Evolutionary conservation across 2,113 vertebrate genomes (phyloP), one percentile per base, ranked within the genome.

Genomic region (Taxidea taxus): DNA sequence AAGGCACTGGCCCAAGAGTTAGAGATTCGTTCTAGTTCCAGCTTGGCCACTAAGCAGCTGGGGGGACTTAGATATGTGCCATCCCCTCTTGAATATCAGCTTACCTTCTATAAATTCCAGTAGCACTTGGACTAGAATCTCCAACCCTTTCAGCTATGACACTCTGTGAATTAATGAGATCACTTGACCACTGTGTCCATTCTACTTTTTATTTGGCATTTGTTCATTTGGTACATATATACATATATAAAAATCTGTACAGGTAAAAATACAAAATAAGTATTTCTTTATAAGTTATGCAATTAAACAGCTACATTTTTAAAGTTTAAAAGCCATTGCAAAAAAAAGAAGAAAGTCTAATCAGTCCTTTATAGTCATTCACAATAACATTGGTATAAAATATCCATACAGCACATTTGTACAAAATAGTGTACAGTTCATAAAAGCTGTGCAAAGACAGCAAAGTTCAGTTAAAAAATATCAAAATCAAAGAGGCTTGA

Each of bases 171-270:
- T 82, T 31, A 90, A 95, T 18, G 62, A 75, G 54, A 81, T 29
- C 66, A 66, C 27, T 70, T 70, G 37, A 12, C 31, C 39, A 42
- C 15, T 74, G 25, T 42, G 42, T 60, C 16, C 98, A 94, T 93
- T 77, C 98, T 98, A 98, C 91, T 74, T 97, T 97, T 98, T 98
- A 99, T 99, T 99, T 98, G 97, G 84, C 96, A 97, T 96, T 98
- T 98, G 87, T 98, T 97, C 91, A 60, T 94, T 98, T 98, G 97
- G 98, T 96, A 97, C 94, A 97, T 98, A 99, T 99, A 98, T 98
- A 99, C 99, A 99, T 98, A 98, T 99, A 98, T 99, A 98, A 98
- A 98, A 98, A 96, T 98, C 97, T 99, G 98, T 99, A 99, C 98
- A 99, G 27, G 97, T 97, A 98, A 98, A 98, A 99, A 99, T 97